A percentile compares a stretch with the other conserved stretches of the same genome.
Conservation (phyloP, 2,797 vertebrate species). For the Nyctalus aviator region DNA sequence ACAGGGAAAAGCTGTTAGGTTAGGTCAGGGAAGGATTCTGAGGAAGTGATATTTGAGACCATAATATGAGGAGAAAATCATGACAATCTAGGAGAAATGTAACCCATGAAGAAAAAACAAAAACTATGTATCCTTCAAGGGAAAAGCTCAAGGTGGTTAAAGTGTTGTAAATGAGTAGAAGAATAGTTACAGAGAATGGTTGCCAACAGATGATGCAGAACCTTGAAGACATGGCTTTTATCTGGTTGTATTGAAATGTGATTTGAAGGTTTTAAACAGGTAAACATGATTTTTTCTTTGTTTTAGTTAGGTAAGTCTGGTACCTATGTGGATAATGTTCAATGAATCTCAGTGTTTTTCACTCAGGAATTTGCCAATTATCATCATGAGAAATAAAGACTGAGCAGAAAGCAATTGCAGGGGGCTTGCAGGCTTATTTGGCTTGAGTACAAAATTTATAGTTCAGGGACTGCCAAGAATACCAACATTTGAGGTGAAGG, state of each 20-base stretch:
- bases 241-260: background rate
- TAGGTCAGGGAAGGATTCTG: background rate
- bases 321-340: background rate
- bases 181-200: background rate
- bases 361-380: background rate
- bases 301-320: background rate
- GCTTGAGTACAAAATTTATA: background rate
- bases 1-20: background rate
- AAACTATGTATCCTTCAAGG: background rate
- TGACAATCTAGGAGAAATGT: background rate
- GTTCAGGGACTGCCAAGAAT: background rate
- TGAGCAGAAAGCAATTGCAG: background rate
- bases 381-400: background rate
- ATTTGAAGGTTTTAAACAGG: background rate
- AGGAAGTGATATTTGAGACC: background rate
- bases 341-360: background rate
- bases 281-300: background rate
- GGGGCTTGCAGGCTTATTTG: background rate
- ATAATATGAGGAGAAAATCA: background rate
- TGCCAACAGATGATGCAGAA: background rate
- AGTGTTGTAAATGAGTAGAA: background rate
- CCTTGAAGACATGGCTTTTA: background rate
- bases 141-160: background rate
- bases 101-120: background rate
- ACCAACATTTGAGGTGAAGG: background rate